phyloP scores from a whole-genome alignment of 2,797 vertebrate genomes.

The Prunella strophiata region DNA sequence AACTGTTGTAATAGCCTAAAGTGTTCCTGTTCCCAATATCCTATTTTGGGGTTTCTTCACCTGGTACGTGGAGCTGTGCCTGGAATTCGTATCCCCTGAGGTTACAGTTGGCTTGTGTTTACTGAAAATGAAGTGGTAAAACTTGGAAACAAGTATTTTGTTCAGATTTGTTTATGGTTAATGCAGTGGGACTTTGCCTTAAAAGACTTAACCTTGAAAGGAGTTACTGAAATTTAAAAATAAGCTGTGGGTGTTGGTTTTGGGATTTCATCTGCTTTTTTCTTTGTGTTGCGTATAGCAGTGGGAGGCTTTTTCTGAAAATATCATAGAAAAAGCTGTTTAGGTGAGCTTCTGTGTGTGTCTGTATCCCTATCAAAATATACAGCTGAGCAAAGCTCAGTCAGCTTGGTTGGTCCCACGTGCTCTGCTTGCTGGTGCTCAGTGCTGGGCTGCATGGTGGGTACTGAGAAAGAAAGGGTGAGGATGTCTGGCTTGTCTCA shows the following conservation, averaged over 20 bases:
- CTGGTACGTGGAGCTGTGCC: neutral
- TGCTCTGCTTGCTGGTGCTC: neutral
- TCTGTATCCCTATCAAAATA: neutral
- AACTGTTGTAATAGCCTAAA: neutral
- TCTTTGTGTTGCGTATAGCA: neutral
- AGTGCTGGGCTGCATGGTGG: neutral
- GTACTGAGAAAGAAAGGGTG: neutral
- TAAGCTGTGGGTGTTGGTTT: neutral
- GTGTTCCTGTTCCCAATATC: neutral
- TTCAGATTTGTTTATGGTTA: neutral
- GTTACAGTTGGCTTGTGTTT: conserved; percentile 8
- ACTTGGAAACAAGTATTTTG: neutral
- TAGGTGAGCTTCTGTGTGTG: neutral
- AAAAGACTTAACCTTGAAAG: neutral
- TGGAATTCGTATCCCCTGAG: conserved; percentile 24
- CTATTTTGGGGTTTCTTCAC: conserved; percentile 25
- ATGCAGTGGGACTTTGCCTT: neutral
- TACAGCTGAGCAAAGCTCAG: neutral
- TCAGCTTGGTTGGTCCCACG: rapidly evolving
- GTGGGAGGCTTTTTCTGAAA: neutral
- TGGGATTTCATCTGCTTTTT: neutral
- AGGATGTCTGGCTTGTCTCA: rapidly evolving
- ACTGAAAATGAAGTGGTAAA: neutral
- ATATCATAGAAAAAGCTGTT: neutral
- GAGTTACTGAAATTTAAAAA: neutral